Evolutionary conservation across 2,797 vertebrate species (phyloP).

Genomic region (Hydrocynus forskahlii): DNA sequence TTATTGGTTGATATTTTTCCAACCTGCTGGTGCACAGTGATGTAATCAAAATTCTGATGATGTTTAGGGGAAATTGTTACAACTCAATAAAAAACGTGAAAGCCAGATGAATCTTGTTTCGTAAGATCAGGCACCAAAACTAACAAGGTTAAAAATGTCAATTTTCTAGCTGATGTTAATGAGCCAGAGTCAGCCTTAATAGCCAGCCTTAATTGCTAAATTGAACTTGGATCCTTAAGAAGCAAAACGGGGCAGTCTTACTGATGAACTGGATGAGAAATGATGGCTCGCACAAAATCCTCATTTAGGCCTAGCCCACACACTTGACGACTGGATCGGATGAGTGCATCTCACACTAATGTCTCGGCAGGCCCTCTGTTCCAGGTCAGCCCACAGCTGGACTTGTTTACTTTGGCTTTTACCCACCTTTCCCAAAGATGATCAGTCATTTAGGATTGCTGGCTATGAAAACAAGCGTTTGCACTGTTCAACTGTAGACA

Average conservation of each 20-base stretch:
- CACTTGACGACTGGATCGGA: not conserved
- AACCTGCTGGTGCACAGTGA: not conserved
- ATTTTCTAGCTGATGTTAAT: not conserved
- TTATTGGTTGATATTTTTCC: no score
- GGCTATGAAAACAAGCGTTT: not conserved
- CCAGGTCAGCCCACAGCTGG: not conserved
- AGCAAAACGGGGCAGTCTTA: not conserved
- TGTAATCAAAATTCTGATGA: no score
- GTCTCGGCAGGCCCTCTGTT: not conserved
- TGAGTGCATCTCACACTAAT: not conserved
- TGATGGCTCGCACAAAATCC: not conserved
- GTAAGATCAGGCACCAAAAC: no score
- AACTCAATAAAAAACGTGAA: no score
- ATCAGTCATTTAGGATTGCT: not conserved
- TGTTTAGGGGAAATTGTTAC: no score
- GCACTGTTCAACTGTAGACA: not conserved
- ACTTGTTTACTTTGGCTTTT: slow-evolving; percentile 8
- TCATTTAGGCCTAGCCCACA: not conserved
- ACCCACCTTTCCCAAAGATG: no score
- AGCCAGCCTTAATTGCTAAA: not conserved
- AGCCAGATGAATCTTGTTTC: no score
- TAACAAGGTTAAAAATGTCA: no score
- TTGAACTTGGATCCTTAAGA: not conserved
- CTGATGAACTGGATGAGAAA: not conserved
- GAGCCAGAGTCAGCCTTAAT: not conserved